Evolutionary conservation across 2,113 vertebrate species (phyloP), one percentile per base, ranked within the genome.

Genomic region (Actinemys pallida): DNA sequence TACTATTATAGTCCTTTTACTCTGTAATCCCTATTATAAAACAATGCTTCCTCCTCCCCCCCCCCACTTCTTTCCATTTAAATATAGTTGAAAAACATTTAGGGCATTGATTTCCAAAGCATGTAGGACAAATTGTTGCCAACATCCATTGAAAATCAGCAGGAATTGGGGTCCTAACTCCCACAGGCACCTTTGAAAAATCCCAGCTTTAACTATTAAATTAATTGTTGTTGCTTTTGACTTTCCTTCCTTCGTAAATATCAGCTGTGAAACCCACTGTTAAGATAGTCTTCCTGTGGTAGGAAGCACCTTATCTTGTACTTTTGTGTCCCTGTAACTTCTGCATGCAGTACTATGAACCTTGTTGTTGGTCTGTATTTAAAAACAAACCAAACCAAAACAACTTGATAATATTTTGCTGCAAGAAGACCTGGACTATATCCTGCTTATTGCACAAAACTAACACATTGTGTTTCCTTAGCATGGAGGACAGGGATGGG

Each of bases 301-400:
- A 98, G 98, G 97, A 98, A 98, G 87, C 90, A 96, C 95, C 95
- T 98, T 98, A 98, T 98, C 97, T 97, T 96, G 96, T 97, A 97
- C 95, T 96, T 97, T 95, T 6, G 87, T 97, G 96, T 95, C 94
- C 91, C 93, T 80, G 93, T 86, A 96, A 95, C 97, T 97, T 97
- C 94, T 96, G 90, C 93, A 94, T 81, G 1, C 7, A 82, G 59
- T 93, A 89, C 85, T 97, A 86, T 97, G 94, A 98, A 93, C 97
- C 94, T 94, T 96, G 81, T 65, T 92, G 92, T 91, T 95, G 86
- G 89, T 89, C 91, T 93, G 93, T 84, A 89, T 95, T 86, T 95
- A 93, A 93, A 76, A 75, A 72, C 92, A 89, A 96, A 82, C 89
- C 93, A 90, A 57, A 87, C 89, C 94, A 90, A 57, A 87, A 76